A percentile compares a stretch with the other conserved stretches of the same genome.
Conservation (phyloP, 2,113 vertebrate genomes). For the Podarcis muralis region DNA sequence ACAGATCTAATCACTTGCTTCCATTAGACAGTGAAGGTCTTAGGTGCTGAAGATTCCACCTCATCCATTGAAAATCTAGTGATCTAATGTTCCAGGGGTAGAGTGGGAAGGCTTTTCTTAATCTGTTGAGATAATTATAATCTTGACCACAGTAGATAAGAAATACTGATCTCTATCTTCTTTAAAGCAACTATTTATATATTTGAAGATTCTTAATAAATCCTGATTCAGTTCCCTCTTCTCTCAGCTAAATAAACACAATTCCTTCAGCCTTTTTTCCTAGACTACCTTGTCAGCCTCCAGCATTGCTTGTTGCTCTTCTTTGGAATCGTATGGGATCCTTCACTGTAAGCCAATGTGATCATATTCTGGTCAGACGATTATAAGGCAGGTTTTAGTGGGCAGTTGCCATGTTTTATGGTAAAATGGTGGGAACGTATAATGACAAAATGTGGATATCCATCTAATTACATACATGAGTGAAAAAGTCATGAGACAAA, state of each 20-base stretch:
- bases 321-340: not conserved
- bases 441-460: not conserved
- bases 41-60: not conserved
- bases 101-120: not conserved
- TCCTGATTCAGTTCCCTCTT: not conserved
- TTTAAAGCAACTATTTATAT: not conserved
- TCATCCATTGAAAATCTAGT: not conserved
- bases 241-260: not conserved
- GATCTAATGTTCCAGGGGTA: not conserved
- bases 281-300: not conserved
- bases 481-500: not conserved
- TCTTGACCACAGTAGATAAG: not conserved
- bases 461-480: not conserved
- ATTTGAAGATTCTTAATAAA: not conserved
- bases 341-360: too few relatives aligned
- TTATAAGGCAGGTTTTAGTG: not conserved
- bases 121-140: not conserved
- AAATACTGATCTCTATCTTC: not conserved
- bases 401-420: not conserved
- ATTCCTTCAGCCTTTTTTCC: not conserved
- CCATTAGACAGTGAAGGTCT: not conserved
- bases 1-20: not conserved
- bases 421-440: not conserved
- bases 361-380: not conserved
- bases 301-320: not conserved